Conservation (phyloP, 2,888 invertebrate species). For the Ligdia adustata region DNA sequence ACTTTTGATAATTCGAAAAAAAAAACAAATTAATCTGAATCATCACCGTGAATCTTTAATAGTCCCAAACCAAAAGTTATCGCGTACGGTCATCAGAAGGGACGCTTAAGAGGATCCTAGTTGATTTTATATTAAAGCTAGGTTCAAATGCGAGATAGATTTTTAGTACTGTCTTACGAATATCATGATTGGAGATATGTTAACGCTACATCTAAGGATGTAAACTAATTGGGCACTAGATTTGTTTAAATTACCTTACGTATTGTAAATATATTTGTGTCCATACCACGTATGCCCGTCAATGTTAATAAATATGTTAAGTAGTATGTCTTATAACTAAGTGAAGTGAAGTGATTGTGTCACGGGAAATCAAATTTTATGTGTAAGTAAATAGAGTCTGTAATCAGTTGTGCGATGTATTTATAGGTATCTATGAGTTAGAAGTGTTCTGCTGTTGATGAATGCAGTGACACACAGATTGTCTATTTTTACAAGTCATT, state of each 20-base stretch:
- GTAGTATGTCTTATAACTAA: conserved; percentile 14
- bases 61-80: no score
- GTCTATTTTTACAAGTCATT: conserved; percentile 1
- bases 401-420: conserved; percentile 34
- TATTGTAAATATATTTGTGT: conserved; percentile 18
- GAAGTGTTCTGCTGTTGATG: conserved; percentile 15
- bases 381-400: conserved; percentile 15
- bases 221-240: conserved; percentile 23
- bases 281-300: conserved; percentile 12
- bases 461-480: conserved; percentile 21
- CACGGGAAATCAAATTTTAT: conserved; percentile 29
- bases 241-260: conserved; percentile 23
- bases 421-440: conserved; percentile 18
- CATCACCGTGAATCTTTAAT: no score
- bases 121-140: not conserved
- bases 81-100: no score
- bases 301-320: conserved; percentile 22
- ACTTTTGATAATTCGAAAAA: no score
- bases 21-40: no score
- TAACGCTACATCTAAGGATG: conserved; percentile 24
- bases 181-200: conserved; percentile 47
- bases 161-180: conserved; percentile 26
- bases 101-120: no score
- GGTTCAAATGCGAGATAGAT: not conserved
- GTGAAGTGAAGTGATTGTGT: no score